A percentile compares a stretch with the other conserved stretches of the same genome.
These are phyloP conservation scores for Himalopsyche phryganea DNA, from an alignment of 1,140 invertebrate species.

Conservation along the genomic window DNA sequence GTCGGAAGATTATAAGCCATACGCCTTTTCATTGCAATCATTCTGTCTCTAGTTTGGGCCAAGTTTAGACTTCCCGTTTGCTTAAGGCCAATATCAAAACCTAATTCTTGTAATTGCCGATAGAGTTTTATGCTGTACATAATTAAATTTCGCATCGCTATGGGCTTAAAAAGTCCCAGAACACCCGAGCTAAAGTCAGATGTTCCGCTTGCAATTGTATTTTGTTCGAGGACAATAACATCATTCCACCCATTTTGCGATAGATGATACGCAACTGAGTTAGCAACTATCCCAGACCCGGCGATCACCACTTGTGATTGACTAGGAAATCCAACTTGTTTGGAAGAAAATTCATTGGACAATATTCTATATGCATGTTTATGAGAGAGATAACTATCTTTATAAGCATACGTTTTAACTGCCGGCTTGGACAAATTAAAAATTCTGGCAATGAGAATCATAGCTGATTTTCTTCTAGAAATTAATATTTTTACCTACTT, in stretches of 20 bases:
- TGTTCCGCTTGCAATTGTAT: slow-evolving; percentile 63
- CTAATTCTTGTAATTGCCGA: slow-evolving; percentile 57
- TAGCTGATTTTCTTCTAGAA: no score
- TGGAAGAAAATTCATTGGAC: slow-evolving; percentile 1
- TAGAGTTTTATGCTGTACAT: slow-evolving; percentile 64
- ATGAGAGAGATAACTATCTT: no score
- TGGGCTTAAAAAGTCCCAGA: slow-evolving; percentile 60
- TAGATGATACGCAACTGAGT: slow-evolving; percentile 67
- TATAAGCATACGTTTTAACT: no score
- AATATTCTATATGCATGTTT: no score
- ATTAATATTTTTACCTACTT: no score
- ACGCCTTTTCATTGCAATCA: slow-evolving; percentile 61
- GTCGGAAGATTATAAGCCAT: slow-evolving; percentile 58
- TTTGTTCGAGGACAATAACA: slow-evolving; percentile 63
- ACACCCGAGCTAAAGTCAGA: slow-evolving; percentile 66
- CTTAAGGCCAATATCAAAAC: slow-evolving; percentile 61
- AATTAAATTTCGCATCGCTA: slow-evolving; percentile 57
- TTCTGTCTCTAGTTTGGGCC: slow-evolving; percentile 68
- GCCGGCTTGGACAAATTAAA: no score
- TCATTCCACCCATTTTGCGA: slow-evolving; percentile 61
- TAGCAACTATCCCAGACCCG: slow-evolving; percentile 63
- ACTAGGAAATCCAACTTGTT: slow-evolving; percentile 36
- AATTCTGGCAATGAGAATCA: no score
- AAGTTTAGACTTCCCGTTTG: slow-evolving; percentile 69
- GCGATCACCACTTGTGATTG: slow-evolving; percentile 62